Conservation (phyloP, 2,113 vertebrate genomes). For the Amblyornis subalaris region DNA sequence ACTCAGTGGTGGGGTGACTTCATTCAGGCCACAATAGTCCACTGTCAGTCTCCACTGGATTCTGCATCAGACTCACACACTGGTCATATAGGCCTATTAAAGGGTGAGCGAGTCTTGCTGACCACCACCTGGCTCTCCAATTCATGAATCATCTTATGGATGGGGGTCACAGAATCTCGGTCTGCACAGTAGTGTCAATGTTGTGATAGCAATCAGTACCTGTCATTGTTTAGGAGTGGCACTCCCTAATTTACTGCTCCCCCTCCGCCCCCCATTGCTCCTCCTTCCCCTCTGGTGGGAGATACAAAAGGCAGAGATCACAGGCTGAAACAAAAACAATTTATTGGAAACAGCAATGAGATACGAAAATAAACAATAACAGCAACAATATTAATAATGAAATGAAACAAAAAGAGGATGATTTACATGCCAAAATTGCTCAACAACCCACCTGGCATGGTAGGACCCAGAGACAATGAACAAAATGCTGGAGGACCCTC, state of each 20-base stretch:
- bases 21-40: neutral
- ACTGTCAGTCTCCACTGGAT: neutral
- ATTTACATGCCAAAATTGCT: neutral
- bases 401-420: neutral
- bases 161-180: rapidly evolving
- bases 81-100: neutral
- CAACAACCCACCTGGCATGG: neutral
- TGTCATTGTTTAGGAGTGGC: neutral
- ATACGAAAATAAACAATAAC: neutral
- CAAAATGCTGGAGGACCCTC: neutral
- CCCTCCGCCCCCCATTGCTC: neutral
- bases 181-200: neutral
- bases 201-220: neutral
- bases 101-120: neutral
- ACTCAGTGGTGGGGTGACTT: neutral
- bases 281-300: neutral
- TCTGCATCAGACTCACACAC: neutral
- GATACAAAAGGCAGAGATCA: neutral
- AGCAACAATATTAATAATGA: neutral
- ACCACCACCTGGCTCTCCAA: neutral
- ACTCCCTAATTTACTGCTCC: neutral
- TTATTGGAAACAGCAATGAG: neutral
- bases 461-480: neutral
- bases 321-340: neutral
- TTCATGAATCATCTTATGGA: neutral